phyloP scores from a whole-genome alignment of 1,140 invertebrate species.

The Macrobrachium rosenbergii region DNA sequence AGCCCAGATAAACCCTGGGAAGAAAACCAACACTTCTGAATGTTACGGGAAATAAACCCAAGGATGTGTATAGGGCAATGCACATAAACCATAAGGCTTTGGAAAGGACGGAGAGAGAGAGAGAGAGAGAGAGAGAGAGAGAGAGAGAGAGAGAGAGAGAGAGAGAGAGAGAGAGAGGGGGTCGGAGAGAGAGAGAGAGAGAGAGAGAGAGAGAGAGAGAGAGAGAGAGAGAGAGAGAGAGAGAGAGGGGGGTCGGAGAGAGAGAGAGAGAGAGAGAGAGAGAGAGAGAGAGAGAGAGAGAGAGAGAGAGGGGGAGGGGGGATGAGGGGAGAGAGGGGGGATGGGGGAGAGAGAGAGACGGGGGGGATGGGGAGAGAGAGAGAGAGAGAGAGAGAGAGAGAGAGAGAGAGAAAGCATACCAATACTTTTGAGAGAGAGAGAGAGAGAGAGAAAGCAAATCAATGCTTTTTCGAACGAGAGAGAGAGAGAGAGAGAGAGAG shows the following conservation, averaged over 20 bases:
- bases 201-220: no score
- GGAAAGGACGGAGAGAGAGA: not conserved
- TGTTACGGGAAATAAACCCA: not conserved
- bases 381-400: not conserved
- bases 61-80: not conserved
- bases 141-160: not conserved
- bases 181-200: not conserved
- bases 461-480: not conserved
- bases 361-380: not conserved
- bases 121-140: not conserved
- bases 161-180: not conserved
- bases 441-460: not conserved
- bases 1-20: not conserved
- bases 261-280: not conserved
- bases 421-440: not conserved
- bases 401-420: no score
- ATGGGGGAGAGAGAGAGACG: not conserved
- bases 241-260: not conserved
- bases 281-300: not conserved
- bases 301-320: no score
- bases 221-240: no score
- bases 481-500: not conserved
- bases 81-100: not conserved
- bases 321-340: not conserved
- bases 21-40: not conserved